Percentiles rank a stretch among this genome's conserved stretches.
Conservation (phyloP, 2,797 vertebrate species). For the Vespertilio murinus region DNA sequence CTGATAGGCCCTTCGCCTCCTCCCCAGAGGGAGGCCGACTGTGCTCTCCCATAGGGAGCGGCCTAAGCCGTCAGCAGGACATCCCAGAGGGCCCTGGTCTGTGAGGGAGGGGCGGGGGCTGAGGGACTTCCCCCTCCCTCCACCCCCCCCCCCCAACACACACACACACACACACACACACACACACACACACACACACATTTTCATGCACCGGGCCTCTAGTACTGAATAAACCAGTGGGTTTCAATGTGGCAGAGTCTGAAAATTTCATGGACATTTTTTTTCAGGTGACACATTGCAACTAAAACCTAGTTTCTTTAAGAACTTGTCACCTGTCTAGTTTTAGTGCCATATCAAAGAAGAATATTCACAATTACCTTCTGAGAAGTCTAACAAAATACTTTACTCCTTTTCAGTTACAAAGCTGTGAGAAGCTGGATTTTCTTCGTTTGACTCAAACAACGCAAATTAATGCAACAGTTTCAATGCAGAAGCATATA, state of each 20-base stretch:
- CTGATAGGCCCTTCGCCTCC: fast-evolving
- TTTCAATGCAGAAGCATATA: not conserved
- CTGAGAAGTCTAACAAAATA: not conserved
- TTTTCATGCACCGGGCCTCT: no score
- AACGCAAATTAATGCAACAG: not conserved
- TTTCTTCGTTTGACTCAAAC: not conserved
- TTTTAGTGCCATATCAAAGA: not conserved
- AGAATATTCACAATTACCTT: constrained; percentile 23
- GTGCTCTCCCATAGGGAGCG: no score
- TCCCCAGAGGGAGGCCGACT: no score
- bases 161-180: no score
- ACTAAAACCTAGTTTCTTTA: not conserved
- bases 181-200: no score
- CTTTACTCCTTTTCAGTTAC: not conserved
- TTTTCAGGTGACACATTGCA: not conserved
- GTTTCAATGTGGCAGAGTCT: not conserved
- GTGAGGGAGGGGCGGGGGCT: no score
- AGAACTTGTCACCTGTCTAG: not conserved
- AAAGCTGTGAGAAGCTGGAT: not conserved
- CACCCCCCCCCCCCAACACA: no score
- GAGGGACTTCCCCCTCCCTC: no score
- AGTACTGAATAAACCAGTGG: not conserved
- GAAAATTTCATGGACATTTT: not conserved
- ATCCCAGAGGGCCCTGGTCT: no score
- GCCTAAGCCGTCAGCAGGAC: no score